Conservation (phyloP, 2,888 invertebrate genomes). For the Miltochrista miniata region DNA sequence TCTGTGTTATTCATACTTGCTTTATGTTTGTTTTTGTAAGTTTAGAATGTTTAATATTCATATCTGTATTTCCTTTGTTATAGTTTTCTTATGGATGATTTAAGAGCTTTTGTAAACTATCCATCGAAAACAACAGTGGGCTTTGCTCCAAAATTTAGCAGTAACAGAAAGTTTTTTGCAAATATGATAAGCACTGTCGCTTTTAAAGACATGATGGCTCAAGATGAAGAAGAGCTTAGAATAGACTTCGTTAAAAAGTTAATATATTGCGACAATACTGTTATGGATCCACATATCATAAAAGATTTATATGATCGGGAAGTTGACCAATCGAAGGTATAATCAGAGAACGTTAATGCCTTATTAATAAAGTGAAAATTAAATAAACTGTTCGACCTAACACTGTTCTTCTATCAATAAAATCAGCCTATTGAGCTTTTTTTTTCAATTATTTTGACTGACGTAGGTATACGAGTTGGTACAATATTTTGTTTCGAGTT, state of each 20-base stretch:
- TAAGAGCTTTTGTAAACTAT: conserved; percentile 56
- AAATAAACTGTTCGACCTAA: neutral
- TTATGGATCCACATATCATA: conserved; percentile 51
- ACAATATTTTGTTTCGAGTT: too few species aligned
- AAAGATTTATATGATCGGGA: conserved; percentile 60
- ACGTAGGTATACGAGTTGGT: too few species aligned
- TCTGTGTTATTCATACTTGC: too few species aligned
- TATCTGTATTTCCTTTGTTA: neutral
- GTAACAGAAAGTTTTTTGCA: conserved; percentile 68
- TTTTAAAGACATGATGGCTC: conserved; percentile 61
- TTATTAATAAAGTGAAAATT: too few species aligned
- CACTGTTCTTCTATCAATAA: too few species aligned
- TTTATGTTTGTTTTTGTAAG: too few species aligned
- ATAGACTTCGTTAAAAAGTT: conserved; percentile 54
- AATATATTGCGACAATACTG: conserved; percentile 57
- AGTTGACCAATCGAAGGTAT: conserved; percentile 52
- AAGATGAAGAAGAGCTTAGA: conserved; percentile 50
- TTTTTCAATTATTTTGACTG: too few species aligned
- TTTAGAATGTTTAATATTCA: neutral
- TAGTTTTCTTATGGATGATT: conserved; percentile 60
- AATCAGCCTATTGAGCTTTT: neutral
- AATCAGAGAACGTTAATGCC: neutral
- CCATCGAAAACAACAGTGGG: conserved; percentile 70
- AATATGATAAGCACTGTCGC: conserved; percentile 57
- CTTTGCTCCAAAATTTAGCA: conserved; percentile 58